Base-by-base conservation (phyloP, 2,888 invertebrate genomes). In the Cynaeus angustus region DNA sequence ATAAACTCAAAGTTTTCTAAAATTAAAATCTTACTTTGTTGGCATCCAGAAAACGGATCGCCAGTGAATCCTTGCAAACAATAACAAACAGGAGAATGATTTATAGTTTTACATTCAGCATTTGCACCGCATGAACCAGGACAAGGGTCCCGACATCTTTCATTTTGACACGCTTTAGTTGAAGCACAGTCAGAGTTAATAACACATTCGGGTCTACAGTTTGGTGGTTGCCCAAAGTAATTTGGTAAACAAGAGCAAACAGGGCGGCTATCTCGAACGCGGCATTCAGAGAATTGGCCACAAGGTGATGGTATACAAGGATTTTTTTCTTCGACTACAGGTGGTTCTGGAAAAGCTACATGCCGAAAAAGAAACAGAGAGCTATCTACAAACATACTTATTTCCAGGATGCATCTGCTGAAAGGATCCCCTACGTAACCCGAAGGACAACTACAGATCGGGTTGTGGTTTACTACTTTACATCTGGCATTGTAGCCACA, bases 21-120 rank as follows among this genome's bases (percentile, higher is more conserved):
- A n/a, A n/a, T 6, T 37, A 6, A 37, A 37, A 28, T 28, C 66
- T 67, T 84, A 84, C 84, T 74, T 81, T 79, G 72, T 77, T 89
- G 90, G 83, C 94, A 94, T 80, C 92, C 91, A 3, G 90, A 89
- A 83, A 94, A 93, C 28, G 94, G 94, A 88, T 94, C 94, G 77
- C 94, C 94, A 58, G 91, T 91, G 78, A 89, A 90, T 69, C 90
- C 90, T 46, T 86, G 86, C 72, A 90, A 87, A 81, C 94, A 94
- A 72, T 89, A 89, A 84, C 94, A 94, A 75, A 91, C 87, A 2
- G 94, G 93, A 68, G 89, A 86, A 80, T 94, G 94, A 82, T 91
- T 91, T 55, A 91, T 88, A 41, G 91, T 90, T 77, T 84, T 87
- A 80, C 94, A 94, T 70, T 88, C 84, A 6, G 94, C 91, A 82